Conservation (phyloP, 2,888 invertebrate genomes). For the Oligia strigilis region DNA sequence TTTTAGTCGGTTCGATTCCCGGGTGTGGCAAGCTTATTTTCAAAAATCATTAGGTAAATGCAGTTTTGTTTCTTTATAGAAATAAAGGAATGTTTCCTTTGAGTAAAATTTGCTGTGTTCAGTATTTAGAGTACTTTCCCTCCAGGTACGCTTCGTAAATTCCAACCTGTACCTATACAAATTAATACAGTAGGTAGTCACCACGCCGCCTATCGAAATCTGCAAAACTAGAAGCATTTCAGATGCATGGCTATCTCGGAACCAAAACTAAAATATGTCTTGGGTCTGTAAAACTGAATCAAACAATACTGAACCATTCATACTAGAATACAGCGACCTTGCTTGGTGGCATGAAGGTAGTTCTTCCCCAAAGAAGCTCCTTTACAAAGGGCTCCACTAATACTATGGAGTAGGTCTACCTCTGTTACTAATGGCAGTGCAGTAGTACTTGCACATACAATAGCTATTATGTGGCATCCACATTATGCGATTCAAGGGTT, state of each 20-base stretch:
- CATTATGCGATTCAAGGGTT: constrained; percentile 33
- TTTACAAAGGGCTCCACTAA: not conserved
- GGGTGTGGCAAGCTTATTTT: too few relatives aligned
- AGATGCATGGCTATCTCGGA: not conserved
- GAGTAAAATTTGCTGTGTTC: too few relatives aligned
- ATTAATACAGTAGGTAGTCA: not conserved
- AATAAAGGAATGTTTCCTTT: too few relatives aligned
- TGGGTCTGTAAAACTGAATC: not conserved
- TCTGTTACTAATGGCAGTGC: not conserved
- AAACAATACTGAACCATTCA: not conserved
- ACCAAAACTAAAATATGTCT: not conserved
- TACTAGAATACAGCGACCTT: not conserved
- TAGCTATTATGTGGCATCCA: constrained; percentile 39
- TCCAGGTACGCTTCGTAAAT: too few relatives aligned
- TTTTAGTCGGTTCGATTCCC: too few relatives aligned
- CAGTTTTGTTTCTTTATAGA: too few relatives aligned
- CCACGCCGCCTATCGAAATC: not conserved
- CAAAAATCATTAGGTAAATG: too few relatives aligned
- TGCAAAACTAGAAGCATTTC: not conserved
- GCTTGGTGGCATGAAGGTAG: not conserved
- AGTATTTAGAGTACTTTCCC: too few relatives aligned
- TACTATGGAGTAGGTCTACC: too few relatives aligned
- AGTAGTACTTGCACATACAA: constrained; percentile 28
- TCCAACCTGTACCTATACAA: not conserved
- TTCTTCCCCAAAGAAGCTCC: not conserved